phyloP scores from a whole-genome alignment of 1,140 invertebrate genomes.

The Parasteatoda tepidariorum region DNA sequence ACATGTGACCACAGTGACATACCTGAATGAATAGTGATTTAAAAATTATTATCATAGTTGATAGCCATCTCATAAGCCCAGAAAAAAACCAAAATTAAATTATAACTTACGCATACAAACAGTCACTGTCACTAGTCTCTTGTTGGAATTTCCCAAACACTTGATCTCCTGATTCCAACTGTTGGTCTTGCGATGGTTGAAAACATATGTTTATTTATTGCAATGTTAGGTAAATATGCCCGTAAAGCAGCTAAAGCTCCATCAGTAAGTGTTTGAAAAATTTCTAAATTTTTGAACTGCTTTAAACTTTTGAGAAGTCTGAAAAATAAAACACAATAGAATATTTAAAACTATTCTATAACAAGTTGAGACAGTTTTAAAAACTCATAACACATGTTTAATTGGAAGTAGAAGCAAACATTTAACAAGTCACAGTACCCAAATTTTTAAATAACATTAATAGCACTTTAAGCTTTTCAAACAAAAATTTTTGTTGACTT shows the following conservation, averaged over 20 bases:
- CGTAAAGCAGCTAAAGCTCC: slow-evolving; percentile 73
- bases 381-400: too few relatives aligned
- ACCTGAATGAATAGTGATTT: too few relatives aligned
- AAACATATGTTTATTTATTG: slow-evolving; percentile 78
- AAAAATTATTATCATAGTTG: too few relatives aligned
- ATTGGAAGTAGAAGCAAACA: too few relatives aligned
- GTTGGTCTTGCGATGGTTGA: slow-evolving; percentile 88
- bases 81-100: neutral
- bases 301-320: slow-evolving; percentile 73
- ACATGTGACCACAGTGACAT: too few relatives aligned
- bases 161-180: slow-evolving; percentile 84
- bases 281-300: slow-evolving; percentile 77
- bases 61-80: too few relatives aligned
- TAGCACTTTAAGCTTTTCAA: too few relatives aligned
- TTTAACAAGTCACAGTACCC: too few relatives aligned
- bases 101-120: neutral
- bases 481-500: too few relatives aligned
- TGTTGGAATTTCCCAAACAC: slow-evolving; percentile 82
- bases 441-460: too few relatives aligned
- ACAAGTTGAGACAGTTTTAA: too few relatives aligned
- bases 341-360: too few relatives aligned
- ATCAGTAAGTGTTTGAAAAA: slow-evolving; percentile 80
- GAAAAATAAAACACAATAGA: slow-evolving; percentile 61
- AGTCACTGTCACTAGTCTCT: neutral
- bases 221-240: slow-evolving; percentile 71